These are phyloP conservation scores for Monodelphis domestica DNA, from an alignment of 2,797 vertebrate species.

Conservation along the genomic window DNA sequence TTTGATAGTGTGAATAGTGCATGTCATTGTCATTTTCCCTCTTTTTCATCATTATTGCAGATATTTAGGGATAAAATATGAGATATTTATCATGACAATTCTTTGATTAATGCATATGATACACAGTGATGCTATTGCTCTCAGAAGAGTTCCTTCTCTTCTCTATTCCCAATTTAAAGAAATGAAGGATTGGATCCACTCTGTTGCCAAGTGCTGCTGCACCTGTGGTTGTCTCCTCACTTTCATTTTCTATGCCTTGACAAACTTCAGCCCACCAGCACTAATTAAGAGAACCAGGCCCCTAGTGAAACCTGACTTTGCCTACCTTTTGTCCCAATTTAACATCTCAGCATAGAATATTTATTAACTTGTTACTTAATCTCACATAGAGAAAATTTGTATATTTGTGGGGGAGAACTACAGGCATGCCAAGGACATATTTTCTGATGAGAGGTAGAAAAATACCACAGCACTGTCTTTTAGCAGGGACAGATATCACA, in stretches of 20 bases:
- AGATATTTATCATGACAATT: background rate
- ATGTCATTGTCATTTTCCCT: accelerated
- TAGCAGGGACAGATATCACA: background rate
- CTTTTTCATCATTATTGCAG: background rate
- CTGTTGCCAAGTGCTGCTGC: background rate
- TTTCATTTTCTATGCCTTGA: background rate
- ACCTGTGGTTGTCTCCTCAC: background rate
- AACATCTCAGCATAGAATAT: background rate
- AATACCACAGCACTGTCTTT: background rate
- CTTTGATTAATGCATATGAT: background rate
- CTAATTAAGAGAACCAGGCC: constrained; percentile 14
- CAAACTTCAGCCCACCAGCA: background rate
- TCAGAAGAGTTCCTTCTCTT: constrained; percentile 20
- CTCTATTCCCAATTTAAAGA: background rate
- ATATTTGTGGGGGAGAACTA: background rate
- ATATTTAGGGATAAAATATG: background rate
- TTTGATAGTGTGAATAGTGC: background rate
- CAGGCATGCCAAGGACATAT: background rate
- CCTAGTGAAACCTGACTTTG: background rate
- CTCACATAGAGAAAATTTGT: background rate
- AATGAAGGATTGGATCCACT: background rate
- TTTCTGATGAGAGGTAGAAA: background rate
- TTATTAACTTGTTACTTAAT: background rate
- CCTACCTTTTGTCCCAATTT: background rate
- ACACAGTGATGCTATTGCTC: background rate